Conservation (phyloP, 2,113 vertebrate genomes). For the Acrocephalus kingi region DNA sequence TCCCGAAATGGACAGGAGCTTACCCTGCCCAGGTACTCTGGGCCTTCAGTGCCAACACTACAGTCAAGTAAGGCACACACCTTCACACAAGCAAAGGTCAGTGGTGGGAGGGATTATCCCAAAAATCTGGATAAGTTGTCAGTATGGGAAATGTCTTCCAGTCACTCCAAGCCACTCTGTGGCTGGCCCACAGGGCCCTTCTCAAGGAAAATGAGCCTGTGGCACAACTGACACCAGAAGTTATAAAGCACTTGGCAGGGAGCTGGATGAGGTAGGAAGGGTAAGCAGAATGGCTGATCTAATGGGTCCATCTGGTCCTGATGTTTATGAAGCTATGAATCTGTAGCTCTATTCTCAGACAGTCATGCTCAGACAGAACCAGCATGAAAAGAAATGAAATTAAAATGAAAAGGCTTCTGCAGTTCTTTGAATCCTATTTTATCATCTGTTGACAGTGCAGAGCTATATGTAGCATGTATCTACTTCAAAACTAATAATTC, state of each 20-base stretch:
- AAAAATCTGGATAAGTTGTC: background rate
- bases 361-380: background rate
- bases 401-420: background rate
- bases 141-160: background rate
- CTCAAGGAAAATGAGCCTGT: background rate
- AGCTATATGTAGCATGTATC: background rate
- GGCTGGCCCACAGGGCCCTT: background rate
- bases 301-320: slow-evolving; percentile 27
- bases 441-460: background rate
- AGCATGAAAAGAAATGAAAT: background rate
- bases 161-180: background rate
- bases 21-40: background rate
- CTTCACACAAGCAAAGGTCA: background rate
- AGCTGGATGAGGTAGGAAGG: background rate
- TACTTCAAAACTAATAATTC: background rate
- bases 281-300: slow-evolving; percentile 22
- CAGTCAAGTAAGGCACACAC: background rate
- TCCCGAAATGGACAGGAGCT: background rate
- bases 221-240: background rate
- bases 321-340: background rate
- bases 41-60: fast-evolving
- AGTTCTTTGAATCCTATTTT: background rate
- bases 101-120: background rate
- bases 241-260: background rate
- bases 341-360: background rate